Evolutionary conservation across 2,888 invertebrate species (phyloP).

Genomic region (Baronia brevicornis): DNA sequence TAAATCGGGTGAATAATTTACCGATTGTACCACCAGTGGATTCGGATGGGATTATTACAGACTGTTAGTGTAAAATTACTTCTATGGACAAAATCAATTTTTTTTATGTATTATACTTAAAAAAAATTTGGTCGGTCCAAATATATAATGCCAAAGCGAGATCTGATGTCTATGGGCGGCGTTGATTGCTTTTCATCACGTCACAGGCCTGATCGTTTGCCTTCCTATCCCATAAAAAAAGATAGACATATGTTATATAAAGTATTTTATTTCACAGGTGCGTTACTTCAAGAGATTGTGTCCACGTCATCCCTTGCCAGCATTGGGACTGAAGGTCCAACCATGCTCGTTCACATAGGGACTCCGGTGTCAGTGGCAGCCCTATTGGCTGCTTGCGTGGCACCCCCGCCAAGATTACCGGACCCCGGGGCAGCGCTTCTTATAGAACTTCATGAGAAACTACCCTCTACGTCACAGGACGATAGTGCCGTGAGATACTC

Average conservation of each 20-base stretch:
- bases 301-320: conserved; percentile 59
- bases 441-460: conserved; percentile 69
- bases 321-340: conserved; percentile 31
- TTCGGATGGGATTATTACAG: too few relatives aligned
- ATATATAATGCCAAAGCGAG: too few relatives aligned
- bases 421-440: conserved; percentile 75
- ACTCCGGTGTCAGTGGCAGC: conserved; percentile 78
- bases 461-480: conserved; percentile 48
- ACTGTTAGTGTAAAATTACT: too few relatives aligned
- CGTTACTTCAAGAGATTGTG: conserved; percentile 71
- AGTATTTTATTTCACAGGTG: conserved; percentile 45
- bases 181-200: too few relatives aligned
- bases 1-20: too few relatives aligned
- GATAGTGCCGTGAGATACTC: conserved; percentile 28
- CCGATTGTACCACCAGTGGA: too few relatives aligned
- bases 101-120: too few relatives aligned
- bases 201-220: too few relatives aligned
- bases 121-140: too few relatives aligned
- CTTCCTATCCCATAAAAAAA: too few relatives aligned
- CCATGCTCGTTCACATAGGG: conserved; percentile 74
- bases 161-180: too few relatives aligned
- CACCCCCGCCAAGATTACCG: conserved; percentile 74
- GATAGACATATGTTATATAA: too few relatives aligned
- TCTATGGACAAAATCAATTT: conserved; percentile 1
- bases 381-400: conserved; percentile 71